Evolutionary conservation across 2,888 invertebrate genomes (phyloP).

Genomic region (Allygus modestus): DNA sequence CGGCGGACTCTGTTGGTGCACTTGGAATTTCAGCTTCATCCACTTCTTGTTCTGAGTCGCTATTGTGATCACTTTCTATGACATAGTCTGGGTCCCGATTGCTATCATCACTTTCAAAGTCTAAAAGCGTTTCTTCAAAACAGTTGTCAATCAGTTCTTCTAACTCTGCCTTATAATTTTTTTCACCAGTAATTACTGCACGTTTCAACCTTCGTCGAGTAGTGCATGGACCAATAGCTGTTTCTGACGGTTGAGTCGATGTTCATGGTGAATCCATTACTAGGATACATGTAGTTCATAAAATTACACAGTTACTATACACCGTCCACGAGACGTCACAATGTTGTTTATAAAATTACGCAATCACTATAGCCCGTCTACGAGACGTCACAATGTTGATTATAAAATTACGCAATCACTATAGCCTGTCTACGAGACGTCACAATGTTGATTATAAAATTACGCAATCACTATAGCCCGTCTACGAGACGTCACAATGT

Average conservation of each 20-base stretch:
- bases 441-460: no score
- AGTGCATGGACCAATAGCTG: background rate
- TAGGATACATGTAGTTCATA: background rate
- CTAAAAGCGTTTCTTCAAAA: background rate
- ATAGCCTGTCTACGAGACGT: no score
- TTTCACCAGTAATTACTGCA: background rate
- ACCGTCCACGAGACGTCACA: background rate
- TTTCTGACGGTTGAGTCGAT: background rate
- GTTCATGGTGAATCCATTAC: background rate
- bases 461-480: no score
- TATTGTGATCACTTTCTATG: no score
- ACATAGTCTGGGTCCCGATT: conserved; percentile 21
- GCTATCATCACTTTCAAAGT: conserved; percentile 26
- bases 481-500: no score
- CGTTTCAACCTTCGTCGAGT: background rate
- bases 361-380: no score
- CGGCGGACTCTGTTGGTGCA: no score
- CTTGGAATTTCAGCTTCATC: background rate
- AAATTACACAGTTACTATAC: background rate
- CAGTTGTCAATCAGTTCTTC: background rate
- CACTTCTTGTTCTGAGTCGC: conserved; percentile 24
- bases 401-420: no score
- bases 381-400: no score
- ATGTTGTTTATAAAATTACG: no score
- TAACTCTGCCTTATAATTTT: background rate